Conservation (phyloP, 2,888 invertebrate genomes). For the Caradrina clavipalpis region DNA sequence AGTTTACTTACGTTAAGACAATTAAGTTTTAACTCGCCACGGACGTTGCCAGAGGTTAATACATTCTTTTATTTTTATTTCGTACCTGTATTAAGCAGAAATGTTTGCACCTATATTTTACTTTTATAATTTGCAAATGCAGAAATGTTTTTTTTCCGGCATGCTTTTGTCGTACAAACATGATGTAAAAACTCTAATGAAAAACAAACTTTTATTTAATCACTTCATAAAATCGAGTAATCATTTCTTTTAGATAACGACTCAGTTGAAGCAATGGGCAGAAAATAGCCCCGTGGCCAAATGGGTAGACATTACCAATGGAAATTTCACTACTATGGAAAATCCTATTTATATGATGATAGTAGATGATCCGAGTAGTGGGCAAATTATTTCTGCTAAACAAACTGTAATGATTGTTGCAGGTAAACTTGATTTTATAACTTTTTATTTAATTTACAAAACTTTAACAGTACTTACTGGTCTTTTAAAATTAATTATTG, state of each 20-base stretch:
- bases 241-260: slow-evolving; percentile 73
- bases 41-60: slow-evolving; percentile 81
- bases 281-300: slow-evolving; percentile 83
- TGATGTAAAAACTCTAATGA: background rate
- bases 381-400: slow-evolving; percentile 84
- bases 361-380: slow-evolving; percentile 86
- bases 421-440: slow-evolving; percentile 68
- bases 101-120: background rate
- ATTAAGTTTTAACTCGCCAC: slow-evolving; percentile 79
- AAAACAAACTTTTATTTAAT: background rate
- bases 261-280: slow-evolving; percentile 83
- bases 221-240: no score
- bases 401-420: slow-evolving; percentile 86
- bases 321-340: slow-evolving; percentile 85
- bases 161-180: background rate
- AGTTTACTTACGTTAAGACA: slow-evolving; percentile 77
- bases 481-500: background rate
- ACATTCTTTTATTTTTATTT: background rate
- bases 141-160: background rate
- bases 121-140: background rate
- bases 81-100: background rate
- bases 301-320: slow-evolving; percentile 82
- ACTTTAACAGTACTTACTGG: no score
- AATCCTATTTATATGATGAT: slow-evolving; percentile 87
- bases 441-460: no score